These are phyloP conservation scores for Carettochelys insculpta DNA, from an alignment of 2,113 vertebrate species.

Conservation along the genomic window DNA sequence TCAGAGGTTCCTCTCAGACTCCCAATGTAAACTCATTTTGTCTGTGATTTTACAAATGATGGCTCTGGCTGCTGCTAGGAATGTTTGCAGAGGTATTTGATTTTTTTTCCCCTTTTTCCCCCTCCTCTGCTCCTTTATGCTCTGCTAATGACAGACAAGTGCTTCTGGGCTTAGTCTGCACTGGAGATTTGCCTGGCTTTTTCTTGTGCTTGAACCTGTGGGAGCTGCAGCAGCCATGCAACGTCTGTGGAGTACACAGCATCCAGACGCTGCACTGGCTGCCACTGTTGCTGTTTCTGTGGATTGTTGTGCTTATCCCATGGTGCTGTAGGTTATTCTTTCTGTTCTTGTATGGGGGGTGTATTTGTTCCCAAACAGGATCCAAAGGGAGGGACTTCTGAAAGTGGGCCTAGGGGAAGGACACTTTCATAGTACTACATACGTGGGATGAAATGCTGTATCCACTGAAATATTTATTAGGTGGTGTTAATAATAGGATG, in stretches of 20 bases:
- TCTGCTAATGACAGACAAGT: neutral
- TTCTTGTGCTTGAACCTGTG: neutral
- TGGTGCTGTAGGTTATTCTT: slow-evolving; percentile 18
- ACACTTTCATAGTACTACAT: slow-evolving; percentile 36
- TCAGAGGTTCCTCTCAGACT: neutral
- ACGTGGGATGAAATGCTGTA: neutral
- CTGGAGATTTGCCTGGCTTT: neutral
- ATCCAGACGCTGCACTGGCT: neutral
- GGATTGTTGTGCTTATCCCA: neutral
- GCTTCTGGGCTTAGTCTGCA: neutral
- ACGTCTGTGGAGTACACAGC: neutral
- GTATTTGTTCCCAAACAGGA: slow-evolving; percentile 18
- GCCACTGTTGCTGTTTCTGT: neutral
- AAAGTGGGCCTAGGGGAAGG: slow-evolving; percentile 36
- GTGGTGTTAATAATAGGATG: neutral
- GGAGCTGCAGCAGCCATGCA: neutral
- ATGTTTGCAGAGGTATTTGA: slow-evolving; percentile 35
- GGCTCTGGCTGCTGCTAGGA: neutral
- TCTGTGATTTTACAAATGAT: slow-evolving; percentile 7
- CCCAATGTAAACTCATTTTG: slow-evolving; percentile 23
- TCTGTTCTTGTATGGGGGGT: slow-evolving; percentile 39
- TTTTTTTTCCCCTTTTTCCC: neutral
- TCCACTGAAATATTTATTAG: neutral
- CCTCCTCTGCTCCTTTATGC: neutral
- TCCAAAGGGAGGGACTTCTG: slow-evolving; percentile 41